Base-by-base conservation (phyloP, 2,888 invertebrate species). In the Barypeithes pellucidus region DNA sequence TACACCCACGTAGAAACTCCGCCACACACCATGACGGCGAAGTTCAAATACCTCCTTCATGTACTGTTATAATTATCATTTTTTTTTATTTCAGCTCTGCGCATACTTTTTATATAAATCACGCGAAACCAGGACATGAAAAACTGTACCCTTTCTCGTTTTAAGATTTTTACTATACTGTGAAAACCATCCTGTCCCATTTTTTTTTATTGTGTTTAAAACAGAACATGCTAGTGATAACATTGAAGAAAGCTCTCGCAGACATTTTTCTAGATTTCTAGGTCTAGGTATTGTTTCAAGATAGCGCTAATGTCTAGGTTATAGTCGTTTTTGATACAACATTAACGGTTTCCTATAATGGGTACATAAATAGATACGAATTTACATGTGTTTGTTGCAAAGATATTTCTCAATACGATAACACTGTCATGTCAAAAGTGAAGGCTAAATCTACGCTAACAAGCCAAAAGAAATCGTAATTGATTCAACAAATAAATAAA, bases 1-100 rank as follows among this genome's bases (percentile, higher is more conserved):
- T n/a, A 59, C 66, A 72, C 72, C 72, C 47, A 72, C 72, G 41
- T 60, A 59, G 50, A 69, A 61, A 62, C 36, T 45, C 36, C 54
- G 52, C 68, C 68, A 52, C 68, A 69, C 68, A 69, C 41, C 39
- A 20, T 63, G 60, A 47, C 43, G 43, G 50, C 4, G 60, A 68
- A 68, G 59, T 60, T 59, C 61, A 61, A 68, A 63, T 57, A 57
- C 54, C 54, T 57, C 29, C 33, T 57, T 20, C 24, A 33, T 57
- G 18, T 57, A 57, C 54, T 57, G 54, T 57, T 57, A 57, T 57
- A 57, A 57, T 57, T 57, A 57, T 57, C 33, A 18, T 1, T 11
- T 50, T n/a, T 47, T 50, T 50, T 50, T 50, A 22, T 3, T 22
- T 50, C 2, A 4, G 29, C 29, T 8, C 29, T 29, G 5, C 9